Percentiles rank a stretch among this genome's conserved stretches.
These are phyloP conservation scores for Clanis bilineata DNA, from an alignment of 2,888 invertebrate genomes.

Conservation along the genomic window DNA sequence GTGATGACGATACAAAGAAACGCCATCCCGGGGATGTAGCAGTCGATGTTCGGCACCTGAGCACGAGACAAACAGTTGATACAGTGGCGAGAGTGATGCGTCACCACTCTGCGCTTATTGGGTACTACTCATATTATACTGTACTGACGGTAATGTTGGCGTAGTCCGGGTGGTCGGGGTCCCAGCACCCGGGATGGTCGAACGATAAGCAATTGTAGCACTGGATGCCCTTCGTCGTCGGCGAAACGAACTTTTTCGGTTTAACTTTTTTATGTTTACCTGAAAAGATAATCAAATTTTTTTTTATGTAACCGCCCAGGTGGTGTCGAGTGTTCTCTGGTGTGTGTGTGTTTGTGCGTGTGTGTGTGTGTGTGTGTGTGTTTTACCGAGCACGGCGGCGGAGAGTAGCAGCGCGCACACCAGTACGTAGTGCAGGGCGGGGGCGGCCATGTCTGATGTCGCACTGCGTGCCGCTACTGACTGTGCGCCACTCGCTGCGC, in stretches of 20 bases:
- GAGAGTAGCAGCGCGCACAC: constrained; percentile 57
- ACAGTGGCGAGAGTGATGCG: too few species aligned
- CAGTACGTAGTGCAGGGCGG: constrained; percentile 44
- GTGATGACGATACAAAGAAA: constrained; percentile 75
- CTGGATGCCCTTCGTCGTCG: constrained; percentile 67
- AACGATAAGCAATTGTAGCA: constrained; percentile 77
- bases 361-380: neutral
- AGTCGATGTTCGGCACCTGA: constrained; percentile 74
- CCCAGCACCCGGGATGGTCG: constrained; percentile 78
- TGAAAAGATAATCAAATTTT: constrained; percentile 23
- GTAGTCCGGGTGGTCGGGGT: constrained; percentile 75
- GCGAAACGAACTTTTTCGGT: constrained; percentile 67
- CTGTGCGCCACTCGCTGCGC: neutral
- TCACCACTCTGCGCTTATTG: too few species aligned
- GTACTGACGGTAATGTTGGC: constrained; percentile 65
- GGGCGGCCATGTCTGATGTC: constrained; percentile 37
- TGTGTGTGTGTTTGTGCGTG: neutral
- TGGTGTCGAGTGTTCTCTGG: neutral
- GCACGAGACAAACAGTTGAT: constrained; percentile 1
- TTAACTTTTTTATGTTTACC: constrained; percentile 71
- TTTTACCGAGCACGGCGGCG: constrained; percentile 55
- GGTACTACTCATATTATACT: too few species aligned
- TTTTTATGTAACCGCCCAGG: too few species aligned
- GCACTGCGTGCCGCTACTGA: neutral
- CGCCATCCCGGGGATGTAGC: constrained; percentile 76